Percentiles rank a stretch among this genome's conserved stretches.
Evolutionary conservation across 1,140 invertebrate species (phyloP).

Genomic region (Eubasilissa regina): DNA sequence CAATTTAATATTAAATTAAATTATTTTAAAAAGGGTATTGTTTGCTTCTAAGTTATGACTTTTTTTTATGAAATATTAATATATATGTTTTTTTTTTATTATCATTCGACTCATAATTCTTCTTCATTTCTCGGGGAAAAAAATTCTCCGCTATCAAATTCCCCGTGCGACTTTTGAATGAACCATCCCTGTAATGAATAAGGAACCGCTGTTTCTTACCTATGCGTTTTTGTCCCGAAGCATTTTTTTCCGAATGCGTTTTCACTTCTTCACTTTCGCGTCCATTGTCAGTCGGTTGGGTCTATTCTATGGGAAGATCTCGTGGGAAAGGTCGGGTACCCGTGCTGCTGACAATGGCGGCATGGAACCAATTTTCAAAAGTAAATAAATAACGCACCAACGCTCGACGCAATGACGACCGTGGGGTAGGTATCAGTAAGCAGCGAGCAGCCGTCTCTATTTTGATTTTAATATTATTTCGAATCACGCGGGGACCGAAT

Average conservation of each 20-base stretch:
- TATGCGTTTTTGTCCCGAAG: constrained; percentile 24
- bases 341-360: not conserved
- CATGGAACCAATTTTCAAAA: constrained; percentile 5
- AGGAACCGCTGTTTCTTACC: constrained; percentile 16
- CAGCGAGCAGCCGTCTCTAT: not conserved
- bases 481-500: not conserved
- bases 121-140: too few species aligned
- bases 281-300: constrained; percentile 28
- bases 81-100: too few species aligned
- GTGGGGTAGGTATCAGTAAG: not conserved
- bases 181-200: constrained; percentile 1
- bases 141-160: too few species aligned
- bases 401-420: not conserved
- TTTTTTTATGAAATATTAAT: too few species aligned
- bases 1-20: too few species aligned
- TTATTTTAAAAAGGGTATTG: too few species aligned
- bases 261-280: constrained; percentile 50
- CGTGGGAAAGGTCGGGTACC: constrained; percentile 41
- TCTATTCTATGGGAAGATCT: constrained; percentile 6
- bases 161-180: too few species aligned
- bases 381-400: constrained; percentile 31
- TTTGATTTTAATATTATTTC: not conserved
- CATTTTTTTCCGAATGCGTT: constrained; percentile 30
- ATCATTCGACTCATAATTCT: too few species aligned
- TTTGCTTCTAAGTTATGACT: too few species aligned